Evolutionary conservation across 1,140 invertebrate species (phyloP).

Genomic region (Stegodyphus dumicola): DNA sequence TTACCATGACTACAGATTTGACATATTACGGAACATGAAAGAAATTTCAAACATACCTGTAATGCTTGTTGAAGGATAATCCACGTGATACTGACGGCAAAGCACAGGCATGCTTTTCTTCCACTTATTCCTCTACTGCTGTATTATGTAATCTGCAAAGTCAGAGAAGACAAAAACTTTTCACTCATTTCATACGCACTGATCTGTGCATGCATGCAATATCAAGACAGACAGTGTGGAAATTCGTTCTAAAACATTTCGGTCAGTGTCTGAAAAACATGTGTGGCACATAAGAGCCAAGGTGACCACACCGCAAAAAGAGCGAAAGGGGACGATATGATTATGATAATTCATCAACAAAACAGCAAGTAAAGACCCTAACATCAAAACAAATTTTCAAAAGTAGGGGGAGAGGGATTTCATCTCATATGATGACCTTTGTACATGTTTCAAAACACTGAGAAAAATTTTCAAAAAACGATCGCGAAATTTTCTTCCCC

Average conservation of each 20-base stretch:
- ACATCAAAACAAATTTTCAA: conserved; percentile 32
- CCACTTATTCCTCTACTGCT: too few species aligned
- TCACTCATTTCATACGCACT: too few species aligned
- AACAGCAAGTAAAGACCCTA: neutral
- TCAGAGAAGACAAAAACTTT: too few species aligned
- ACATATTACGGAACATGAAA: too few species aligned
- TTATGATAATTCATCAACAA: conserved; percentile 10
- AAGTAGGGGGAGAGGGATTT: conserved; percentile 6
- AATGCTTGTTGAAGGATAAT: neutral
- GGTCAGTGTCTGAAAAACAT: too few species aligned
- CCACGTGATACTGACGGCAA: neutral
- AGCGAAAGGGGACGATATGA: conserved; percentile 3
- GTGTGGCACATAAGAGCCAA: too few species aligned
- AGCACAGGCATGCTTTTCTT: conserved; percentile 3
- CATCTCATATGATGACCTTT: conserved; percentile 24
- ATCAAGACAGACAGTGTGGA: too few species aligned
- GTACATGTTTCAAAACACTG: conserved; percentile 29
- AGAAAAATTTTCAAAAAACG: neutral
- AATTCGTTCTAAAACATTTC: too few species aligned
- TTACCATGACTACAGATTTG: too few species aligned
- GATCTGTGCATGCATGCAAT: too few species aligned
- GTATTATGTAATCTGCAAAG: too few species aligned
- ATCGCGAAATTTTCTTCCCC: neutral
- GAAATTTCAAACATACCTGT: neutral
- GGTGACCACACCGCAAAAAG: neutral